Evolutionary conservation across 1,140 invertebrate genomes (phyloP).

Genomic region (Oreohelix idahoensis): DNA sequence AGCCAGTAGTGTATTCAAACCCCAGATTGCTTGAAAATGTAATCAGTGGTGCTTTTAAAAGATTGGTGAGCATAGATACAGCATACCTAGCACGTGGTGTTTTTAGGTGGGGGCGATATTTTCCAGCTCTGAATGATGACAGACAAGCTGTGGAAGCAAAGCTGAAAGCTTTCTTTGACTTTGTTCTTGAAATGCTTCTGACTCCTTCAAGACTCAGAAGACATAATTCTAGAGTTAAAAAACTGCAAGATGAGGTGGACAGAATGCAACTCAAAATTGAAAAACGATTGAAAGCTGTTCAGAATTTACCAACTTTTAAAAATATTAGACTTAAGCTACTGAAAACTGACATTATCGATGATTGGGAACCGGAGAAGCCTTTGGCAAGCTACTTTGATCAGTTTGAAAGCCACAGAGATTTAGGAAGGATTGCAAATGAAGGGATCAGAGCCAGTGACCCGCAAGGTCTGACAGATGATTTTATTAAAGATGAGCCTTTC

Average conservation of each 20-base stretch:
- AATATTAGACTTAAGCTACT: slow-evolving; percentile 8
- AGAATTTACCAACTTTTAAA: slow-evolving; percentile 28
- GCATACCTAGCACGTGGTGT: slow-evolving; percentile 17
- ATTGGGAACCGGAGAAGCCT: slow-evolving; percentile 12
- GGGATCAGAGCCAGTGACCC: background rate
- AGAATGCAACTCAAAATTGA: slow-evolving; percentile 19
- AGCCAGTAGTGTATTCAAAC: slow-evolving; percentile 17
- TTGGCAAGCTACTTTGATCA: background rate
- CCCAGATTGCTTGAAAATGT: slow-evolving; percentile 31
- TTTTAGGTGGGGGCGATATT: slow-evolving; percentile 27
- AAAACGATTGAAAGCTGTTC: background rate
- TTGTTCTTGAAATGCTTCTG: slow-evolving; percentile 1
- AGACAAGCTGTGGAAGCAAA: slow-evolving; percentile 28
- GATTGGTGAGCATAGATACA: background rate
- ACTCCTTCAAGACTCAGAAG: background rate
- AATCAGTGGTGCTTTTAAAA: slow-evolving; percentile 21
- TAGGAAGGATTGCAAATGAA: background rate
- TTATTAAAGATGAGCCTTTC: background rate
- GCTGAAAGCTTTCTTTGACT: slow-evolving; percentile 14
- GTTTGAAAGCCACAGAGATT: background rate
- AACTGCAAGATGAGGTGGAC: slow-evolving; percentile 12
- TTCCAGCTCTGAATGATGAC: background rate
- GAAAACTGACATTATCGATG: background rate
- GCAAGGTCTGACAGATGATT: background rate
- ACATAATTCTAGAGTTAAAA: background rate